Conservation (phyloP, 2,888 invertebrate species). For the Lycophotia porphyrea region DNA sequence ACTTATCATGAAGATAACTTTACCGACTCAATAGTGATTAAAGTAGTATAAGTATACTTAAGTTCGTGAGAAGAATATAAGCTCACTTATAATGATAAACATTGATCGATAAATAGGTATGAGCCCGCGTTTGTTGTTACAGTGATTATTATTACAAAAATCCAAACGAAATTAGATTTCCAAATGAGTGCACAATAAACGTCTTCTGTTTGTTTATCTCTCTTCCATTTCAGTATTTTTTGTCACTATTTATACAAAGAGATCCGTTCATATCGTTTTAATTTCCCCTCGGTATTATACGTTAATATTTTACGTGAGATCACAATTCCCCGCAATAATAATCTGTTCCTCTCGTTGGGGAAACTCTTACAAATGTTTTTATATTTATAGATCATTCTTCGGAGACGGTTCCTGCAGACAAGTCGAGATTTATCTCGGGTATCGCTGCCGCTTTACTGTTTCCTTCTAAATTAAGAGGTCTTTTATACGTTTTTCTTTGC, state of each 20-base stretch:
- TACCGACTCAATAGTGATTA: background rate
- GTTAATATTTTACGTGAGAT: constrained; percentile 83
- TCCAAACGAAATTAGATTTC: constrained; percentile 24
- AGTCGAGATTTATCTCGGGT: constrained; percentile 81
- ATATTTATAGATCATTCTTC: constrained; percentile 75
- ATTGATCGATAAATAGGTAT: background rate
- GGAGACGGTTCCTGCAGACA: constrained; percentile 76
- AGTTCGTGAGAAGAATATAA: background rate
- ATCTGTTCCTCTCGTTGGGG: constrained; percentile 75
- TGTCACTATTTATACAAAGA: constrained; percentile 74
- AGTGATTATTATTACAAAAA: constrained; percentile 2
- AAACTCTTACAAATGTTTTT: constrained; percentile 76
- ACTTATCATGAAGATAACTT: background rate
- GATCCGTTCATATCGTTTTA: constrained; percentile 80
- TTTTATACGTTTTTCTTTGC: constrained; percentile 78
- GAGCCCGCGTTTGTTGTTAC: background rate
- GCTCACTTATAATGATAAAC: background rate
- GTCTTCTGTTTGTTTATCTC: constrained; percentile 44
- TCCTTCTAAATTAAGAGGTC: constrained; percentile 76
- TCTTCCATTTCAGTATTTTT: constrained; percentile 45
- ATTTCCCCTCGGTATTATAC: constrained; percentile 83
- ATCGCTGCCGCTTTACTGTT: constrained; percentile 75
- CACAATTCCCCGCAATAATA: constrained; percentile 77
- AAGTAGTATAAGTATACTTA: background rate
- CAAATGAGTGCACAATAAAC: constrained; percentile 23